Percentiles rank a stretch among this genome's conserved stretches.
Conservation (phyloP, 2,797 vertebrate species). For the Epinephelus malabaricus region DNA sequence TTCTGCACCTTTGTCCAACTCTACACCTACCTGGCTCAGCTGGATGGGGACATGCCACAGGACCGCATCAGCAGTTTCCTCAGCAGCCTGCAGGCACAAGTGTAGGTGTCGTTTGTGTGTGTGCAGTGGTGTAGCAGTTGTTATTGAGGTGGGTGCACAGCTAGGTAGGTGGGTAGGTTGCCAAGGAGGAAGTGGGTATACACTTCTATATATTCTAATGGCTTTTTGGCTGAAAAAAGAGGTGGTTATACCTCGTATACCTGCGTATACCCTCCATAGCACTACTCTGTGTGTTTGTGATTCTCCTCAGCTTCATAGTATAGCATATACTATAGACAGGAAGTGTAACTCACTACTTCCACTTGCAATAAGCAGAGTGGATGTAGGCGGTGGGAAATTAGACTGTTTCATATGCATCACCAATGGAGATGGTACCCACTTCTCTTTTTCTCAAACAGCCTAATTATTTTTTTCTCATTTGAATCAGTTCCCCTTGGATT, state of each 20-base stretch:
- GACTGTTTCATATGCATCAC: constrained; percentile 8
- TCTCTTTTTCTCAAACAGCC: constrained; percentile 11
- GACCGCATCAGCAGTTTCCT: constrained; percentile 83
- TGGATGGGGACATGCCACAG: constrained; percentile 86
- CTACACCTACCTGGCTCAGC: constrained; percentile 89
- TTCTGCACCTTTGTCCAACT: constrained; percentile 85
- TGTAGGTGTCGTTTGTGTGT: constrained; percentile 82
- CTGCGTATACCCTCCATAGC: too few species aligned
- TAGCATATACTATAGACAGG: not conserved
- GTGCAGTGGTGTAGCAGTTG: not conserved
- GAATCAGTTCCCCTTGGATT: constrained; percentile 6
- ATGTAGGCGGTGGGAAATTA: not conserved
- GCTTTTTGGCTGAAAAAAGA: too few species aligned
- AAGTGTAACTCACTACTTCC: not conserved
- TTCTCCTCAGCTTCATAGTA: not conserved
- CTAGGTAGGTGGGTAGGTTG: too few species aligned
- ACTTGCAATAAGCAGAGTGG: constrained; percentile 11
- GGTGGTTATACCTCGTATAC: too few species aligned
- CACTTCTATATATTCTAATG: too few species aligned
- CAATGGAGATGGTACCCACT: not conserved
- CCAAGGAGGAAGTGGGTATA: too few species aligned
- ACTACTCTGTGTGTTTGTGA: not conserved
- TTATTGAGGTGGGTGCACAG: too few species aligned
- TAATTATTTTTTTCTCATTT: constrained; percentile 39
- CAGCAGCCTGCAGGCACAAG: constrained; percentile 73